Evolutionary conservation across 2,888 invertebrate genomes (phyloP), one percentile per base, ranked within the genome.

Genomic region (Lapara coniferarum): DNA sequence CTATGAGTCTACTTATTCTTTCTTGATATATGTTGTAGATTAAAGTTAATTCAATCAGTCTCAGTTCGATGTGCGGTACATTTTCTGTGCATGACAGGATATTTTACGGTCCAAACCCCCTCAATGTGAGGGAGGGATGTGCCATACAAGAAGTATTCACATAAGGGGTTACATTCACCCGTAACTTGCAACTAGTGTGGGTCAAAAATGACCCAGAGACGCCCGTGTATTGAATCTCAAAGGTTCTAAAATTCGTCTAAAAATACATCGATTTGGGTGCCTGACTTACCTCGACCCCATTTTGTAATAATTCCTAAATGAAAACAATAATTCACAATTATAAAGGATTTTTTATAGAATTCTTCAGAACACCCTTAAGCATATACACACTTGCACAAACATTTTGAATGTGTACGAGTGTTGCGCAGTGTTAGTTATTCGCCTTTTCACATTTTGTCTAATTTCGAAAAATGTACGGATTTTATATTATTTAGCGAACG

Each of bases 281-380:
- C 13, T 19, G 10, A 12, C 59, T 19, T 25, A 19, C 63, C 63
- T 3, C 59, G 59, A 56, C 46, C 44, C 46, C 59, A 16, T 25
- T 16, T 59, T 59, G n/a, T 46, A 59, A 49, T 63, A 46, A 19
- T 19, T 19, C 44, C 25, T 8, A 51, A 14, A n/a, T 49, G 19
- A 49, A 63, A 63, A 7, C 46, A 63, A 49, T 46, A 63, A 63
- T 63, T 49, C 46, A 46, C 46, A 63, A 12, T 63, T 63, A 63
- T 49, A 63, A 49, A 63, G 19, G 63, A 19, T 49, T 49, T 63
- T 63, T 63, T 51, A 57, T 57, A 63, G 46, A 63, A 46, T 19
- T 46, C 44, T 78, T 78, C 63, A 74, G 69, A 74, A 74, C 56
- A 73, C 67, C 71, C 69, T 73, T 66, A 69, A 37, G 74, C 71